Base-by-base conservation (phyloP, 1,140 invertebrate species). In the Zelostemma sp. region DNA sequence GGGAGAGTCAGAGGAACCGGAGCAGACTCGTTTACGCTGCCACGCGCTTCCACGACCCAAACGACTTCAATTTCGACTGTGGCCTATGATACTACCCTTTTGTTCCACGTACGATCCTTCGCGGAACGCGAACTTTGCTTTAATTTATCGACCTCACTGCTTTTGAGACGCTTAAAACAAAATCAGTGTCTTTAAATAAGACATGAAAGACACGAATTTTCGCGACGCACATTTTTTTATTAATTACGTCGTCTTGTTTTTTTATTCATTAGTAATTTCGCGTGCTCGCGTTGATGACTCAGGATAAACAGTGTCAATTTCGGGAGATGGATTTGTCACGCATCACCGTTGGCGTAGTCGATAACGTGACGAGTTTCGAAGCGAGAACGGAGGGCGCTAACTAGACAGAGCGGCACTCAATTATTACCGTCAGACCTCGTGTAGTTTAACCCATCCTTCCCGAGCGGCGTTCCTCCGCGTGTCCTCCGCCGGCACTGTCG, bases 331-430 rank as follows among this genome's bases (percentile, higher is more conserved):
- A 84, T 85, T 83, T 82, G 81, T 82, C 80, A 80, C 78, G 77
- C 76, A 83, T 81, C 79, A 75, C 73, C 75, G 80, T 85, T 77
- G 75, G 16, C 79, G 77, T 73, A 81, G 73, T 77, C 79, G 80
- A 80, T 82, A 80, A 80, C 74, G 73, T 80, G 81, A 80, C 79
- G 80, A 82, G 77, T 81, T 28, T 74, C 71, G 33, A 14, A 53
- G 51, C 56, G 62, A 56, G 60, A 46, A 50, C 41, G 12, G 66
- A 75, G 68, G 66, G 55, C 75, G 74, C 72, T 85, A 86, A 86
- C 81, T 81, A 86, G 80, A 86, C 81, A 85, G 73, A 85, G 74
- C 83, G 76, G 81, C 81, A 83, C 82, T 86, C 84, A 86, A 86
- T 86, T 86, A 86, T 83, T 85, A 83, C 76, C 81, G 83, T 83